Evolutionary conservation across 2,113 vertebrate species (phyloP), one percentile per base, ranked within the genome.

Genomic region (Paraplagusia blochii): DNA sequence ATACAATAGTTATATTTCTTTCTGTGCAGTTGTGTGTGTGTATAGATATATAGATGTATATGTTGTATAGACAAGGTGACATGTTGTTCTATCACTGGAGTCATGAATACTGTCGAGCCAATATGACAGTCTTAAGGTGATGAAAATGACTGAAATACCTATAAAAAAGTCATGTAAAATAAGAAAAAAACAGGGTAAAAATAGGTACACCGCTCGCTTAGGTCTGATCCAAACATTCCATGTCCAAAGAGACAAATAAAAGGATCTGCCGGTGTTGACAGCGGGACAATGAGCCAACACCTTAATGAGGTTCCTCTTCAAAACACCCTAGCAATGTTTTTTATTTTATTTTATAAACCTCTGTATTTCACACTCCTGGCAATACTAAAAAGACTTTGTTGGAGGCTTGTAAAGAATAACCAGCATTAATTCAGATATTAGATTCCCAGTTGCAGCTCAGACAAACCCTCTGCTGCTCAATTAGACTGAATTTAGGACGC

Each of bases 161-260:
- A n/a, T 36, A 34, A 33, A n/a, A 5, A 14, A 16, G 34, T 15
- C 6, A 33, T 34, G 48, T 11, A n/a, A 14, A 33, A 13, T 5
- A 5, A 15, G 19, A 8, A 55, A 17, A 51, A 54, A 39, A 12
- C 10, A 7, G 10, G 10, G 9, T 12, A 12, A 43, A n/a, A 43
- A 45, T 10, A 2, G 11, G 22, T 19, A 19, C 33, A 36, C 34
- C 18, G 12, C 46, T n/a, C 22, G 22, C 34, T 40, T n/a, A 2
- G 8, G 40, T 0, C 7, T 10, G 55, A 69, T 55, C 15, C 16
- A 47, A 59, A 55, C 22, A 7, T 18, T 14, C 1, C 38, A 38
- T 13, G 11, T 62, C 22, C 4, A 39, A 44, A 12, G 29, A 44
- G 29, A 48, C 8, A 51, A 62, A 55, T 42, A n/a, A 39, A 35